phyloP scores from a whole-genome alignment of 2,797 vertebrate species.

The Pogonophryne albipinna region DNA sequence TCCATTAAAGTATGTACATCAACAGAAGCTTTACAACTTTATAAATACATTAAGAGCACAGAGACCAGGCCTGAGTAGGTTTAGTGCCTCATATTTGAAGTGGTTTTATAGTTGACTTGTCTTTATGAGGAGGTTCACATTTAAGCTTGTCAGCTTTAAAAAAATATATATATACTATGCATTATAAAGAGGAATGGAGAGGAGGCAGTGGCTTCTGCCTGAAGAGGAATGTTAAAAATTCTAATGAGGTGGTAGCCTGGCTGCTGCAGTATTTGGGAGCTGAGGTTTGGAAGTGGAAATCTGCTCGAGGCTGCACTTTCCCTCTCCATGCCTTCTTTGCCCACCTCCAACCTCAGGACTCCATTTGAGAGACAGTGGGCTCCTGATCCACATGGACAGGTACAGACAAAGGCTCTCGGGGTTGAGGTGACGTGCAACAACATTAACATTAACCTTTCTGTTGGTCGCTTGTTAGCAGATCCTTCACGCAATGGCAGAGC shows the following conservation, averaged over 20 bases:
- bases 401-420: constrained; percentile 32
- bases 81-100: constrained; percentile 35
- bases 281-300: constrained; percentile 66
- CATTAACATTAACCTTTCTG: too few species aligned
- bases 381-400: constrained; percentile 57
- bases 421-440: too few species aligned
- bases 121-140: constrained; percentile 37
- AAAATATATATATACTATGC: constrained; percentile 11
- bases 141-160: constrained; percentile 38
- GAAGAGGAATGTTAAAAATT: constrained; percentile 78
- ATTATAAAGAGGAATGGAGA: constrained; percentile 45
- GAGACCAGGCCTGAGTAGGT: constrained; percentile 27
- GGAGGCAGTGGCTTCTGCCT: constrained; percentile 59
- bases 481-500: too few species aligned
- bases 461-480: too few species aligned
- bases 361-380: constrained; percentile 63
- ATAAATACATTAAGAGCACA: constrained; percentile 28
- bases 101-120: constrained; percentile 40
- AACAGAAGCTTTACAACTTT: constrained; percentile 28
- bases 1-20: constrained; percentile 20
- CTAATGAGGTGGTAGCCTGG: constrained; percentile 70
- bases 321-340: constrained; percentile 51
- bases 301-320: constrained; percentile 77
- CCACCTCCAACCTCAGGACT: constrained; percentile 47
- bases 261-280: constrained; percentile 59